Percentiles rank a stretch among this genome's conserved stretches.
Conservation (phyloP, 2,888 invertebrate species). For the Siphlonurus alternatus region DNA sequence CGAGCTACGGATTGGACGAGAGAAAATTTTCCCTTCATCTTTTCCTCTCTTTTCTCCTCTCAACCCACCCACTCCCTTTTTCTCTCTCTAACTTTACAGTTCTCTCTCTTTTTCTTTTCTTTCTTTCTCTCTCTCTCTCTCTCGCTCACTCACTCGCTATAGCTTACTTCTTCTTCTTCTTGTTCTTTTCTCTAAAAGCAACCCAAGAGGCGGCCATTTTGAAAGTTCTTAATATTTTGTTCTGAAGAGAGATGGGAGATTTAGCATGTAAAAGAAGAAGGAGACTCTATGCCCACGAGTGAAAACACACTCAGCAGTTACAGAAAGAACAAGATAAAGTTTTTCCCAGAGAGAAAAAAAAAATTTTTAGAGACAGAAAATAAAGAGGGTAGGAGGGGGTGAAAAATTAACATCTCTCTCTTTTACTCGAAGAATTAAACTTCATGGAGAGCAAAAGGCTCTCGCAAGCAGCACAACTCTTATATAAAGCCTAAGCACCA, state of each 20-base stretch:
- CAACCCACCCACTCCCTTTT: background rate
- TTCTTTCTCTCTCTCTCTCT: background rate
- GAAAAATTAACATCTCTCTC: slow-evolving; percentile 1
- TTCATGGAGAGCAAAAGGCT: background rate
- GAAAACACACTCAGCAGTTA: background rate
- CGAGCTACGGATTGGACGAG: slow-evolving; percentile 3
- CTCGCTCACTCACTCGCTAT: background rate
- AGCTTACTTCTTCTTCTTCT: background rate
- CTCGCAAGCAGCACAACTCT: background rate
- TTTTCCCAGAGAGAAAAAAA: background rate
- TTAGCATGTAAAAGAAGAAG: background rate
- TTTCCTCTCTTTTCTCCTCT: background rate
- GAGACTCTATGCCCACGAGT: background rate
- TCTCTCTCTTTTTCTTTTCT: background rate
- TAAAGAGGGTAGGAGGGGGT: background rate
- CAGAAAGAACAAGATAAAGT: background rate
- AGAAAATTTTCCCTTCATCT: slow-evolving; percentile 3
- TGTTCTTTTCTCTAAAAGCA: background rate
- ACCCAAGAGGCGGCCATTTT: background rate
- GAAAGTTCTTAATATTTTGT: background rate
- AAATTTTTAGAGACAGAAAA: background rate
- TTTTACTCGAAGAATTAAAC: slow-evolving; percentile 2
- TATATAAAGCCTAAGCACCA: background rate
- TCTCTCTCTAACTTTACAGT: background rate
- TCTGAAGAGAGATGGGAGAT: background rate